These are phyloP conservation scores for Hemithea aestivaria DNA, from an alignment of 2,888 invertebrate genomes.

Conservation along the genomic window DNA sequence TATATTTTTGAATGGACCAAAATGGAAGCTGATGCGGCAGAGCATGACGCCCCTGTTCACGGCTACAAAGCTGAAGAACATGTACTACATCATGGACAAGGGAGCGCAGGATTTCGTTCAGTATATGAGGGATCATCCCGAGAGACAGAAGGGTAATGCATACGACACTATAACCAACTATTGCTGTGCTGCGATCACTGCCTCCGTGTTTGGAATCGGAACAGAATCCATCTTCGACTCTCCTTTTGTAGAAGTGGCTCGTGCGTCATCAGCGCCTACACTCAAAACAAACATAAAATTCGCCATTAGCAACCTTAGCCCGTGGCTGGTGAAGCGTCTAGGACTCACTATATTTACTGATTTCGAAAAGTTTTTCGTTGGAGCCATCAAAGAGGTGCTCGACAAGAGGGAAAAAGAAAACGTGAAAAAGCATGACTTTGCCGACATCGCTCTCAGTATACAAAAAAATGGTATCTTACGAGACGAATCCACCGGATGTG, in stretches of 20 bases:
- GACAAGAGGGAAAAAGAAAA: conserved; percentile 38
- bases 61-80: conserved; percentile 48
- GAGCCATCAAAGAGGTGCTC: conserved; percentile 44
- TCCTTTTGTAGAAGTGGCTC: conserved; percentile 41
- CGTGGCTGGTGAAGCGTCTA: conserved; percentile 27
- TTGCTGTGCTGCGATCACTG: conserved; percentile 43
- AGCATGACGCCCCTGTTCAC: conserved; percentile 57
- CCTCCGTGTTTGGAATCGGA: conserved; percentile 56
- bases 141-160: conserved; percentile 13
- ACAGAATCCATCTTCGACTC: conserved; percentile 47
- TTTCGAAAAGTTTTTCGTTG: conserved; percentile 47
- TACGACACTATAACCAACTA: conserved; percentile 34
- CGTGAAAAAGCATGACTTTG: conserved; percentile 47
- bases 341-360: conserved; percentile 41
- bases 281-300: conserved; percentile 29
- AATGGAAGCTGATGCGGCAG: conserved; percentile 53
- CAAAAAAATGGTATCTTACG: conserved; percentile 43
- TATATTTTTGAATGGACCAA: conserved; percentile 40
- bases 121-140: conserved; percentile 36
- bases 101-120: conserved; percentile 44
- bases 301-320: conserved; percentile 21
- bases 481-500: conserved; percentile 39
- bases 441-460: conserved; percentile 44
- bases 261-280: conserved; percentile 23
- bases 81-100: conserved; percentile 54